phyloP scores from a whole-genome alignment of 1,140 invertebrate genomes.

The Ephestia elutella region DNA sequence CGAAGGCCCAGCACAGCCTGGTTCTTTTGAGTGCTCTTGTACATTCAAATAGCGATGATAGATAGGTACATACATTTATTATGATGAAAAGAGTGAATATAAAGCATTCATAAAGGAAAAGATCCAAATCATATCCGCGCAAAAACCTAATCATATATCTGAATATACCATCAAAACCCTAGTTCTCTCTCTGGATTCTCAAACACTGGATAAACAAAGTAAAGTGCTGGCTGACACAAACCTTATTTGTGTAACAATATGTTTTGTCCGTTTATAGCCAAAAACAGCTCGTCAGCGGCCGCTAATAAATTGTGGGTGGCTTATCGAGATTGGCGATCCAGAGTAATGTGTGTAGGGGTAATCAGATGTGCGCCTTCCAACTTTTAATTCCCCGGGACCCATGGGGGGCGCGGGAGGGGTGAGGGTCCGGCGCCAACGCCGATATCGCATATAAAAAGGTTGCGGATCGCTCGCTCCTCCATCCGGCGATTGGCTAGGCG shows the following conservation, averaged over 20 bases:
- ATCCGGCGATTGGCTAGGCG: slow-evolving; percentile 73
- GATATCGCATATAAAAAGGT: slow-evolving; percentile 70
- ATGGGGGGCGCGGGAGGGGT: slow-evolving; percentile 27
- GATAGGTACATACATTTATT: slow-evolving; percentile 7
- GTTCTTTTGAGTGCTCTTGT: slow-evolving; percentile 26
- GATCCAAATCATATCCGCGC: not conserved
- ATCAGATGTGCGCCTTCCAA: slow-evolving; percentile 56
- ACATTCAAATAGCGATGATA: slow-evolving; percentile 23
- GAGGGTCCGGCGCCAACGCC: slow-evolving; percentile 54
- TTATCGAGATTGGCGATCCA: slow-evolving; percentile 49
- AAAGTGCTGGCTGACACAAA: not conserved
- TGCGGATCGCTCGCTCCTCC: slow-evolving; percentile 69
- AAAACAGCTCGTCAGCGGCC: slow-evolving; percentile 39
- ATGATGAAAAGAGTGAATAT: not conserved
- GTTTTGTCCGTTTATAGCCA: slow-evolving; percentile 18
- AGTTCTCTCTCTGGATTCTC: too few relatives aligned
- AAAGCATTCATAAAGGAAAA: not conserved
- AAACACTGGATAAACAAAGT: too few relatives aligned
- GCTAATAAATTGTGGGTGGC: slow-evolving; percentile 45
- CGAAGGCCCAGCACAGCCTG: slow-evolving; percentile 34
- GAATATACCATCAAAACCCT: not conserved
- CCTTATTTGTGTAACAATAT: not conserved
- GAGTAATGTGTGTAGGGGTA: slow-evolving; percentile 55
- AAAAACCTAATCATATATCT: not conserved
- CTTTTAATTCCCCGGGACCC: slow-evolving; percentile 54